These are phyloP conservation scores for Percopsis omiscomaycus DNA, from an alignment of 2,797 vertebrate genomes.

Conservation along the genomic window DNA sequence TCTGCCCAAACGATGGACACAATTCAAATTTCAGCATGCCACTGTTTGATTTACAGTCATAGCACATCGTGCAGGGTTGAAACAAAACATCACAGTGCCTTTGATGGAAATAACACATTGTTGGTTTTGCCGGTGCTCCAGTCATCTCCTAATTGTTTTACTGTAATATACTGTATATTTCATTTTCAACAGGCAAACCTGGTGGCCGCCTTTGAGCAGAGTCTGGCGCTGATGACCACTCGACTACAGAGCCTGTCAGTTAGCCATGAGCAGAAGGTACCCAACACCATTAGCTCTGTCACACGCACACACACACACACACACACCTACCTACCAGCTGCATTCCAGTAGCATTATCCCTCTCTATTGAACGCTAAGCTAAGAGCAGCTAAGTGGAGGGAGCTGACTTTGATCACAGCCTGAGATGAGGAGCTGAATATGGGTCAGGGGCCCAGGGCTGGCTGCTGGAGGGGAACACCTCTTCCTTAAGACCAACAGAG, in stretches of 20 bases:
- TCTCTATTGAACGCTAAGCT: slow-evolving; percentile 12
- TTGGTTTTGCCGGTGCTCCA: too few species aligned
- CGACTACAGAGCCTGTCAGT: slow-evolving; percentile 89
- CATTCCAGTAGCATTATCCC: slow-evolving; percentile 22
- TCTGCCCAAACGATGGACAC: too few species aligned
- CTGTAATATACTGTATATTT: background rate
- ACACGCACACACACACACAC: background rate
- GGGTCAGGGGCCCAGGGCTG: slow-evolving; percentile 40
- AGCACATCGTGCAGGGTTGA: too few species aligned
- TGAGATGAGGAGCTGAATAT: slow-evolving; percentile 43
- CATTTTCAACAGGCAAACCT: slow-evolving; percentile 85
- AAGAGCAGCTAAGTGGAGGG: background rate
- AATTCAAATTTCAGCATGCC: too few species aligned
- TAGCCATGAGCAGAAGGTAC: slow-evolving; percentile 93
- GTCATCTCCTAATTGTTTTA: too few species aligned
- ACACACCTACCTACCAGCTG: slow-evolving; percentile 4
- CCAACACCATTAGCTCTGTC: background rate
- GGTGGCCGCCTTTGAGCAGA: slow-evolving; percentile 96
- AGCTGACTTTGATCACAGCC: slow-evolving; percentile 57
- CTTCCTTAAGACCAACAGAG: slow-evolving; percentile 22
- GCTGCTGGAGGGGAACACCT: background rate
- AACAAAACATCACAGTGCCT: too few species aligned
- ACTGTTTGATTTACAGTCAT: too few species aligned
- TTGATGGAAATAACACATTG: too few species aligned
- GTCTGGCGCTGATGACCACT: slow-evolving; percentile 91